Evolutionary conservation across 2,888 invertebrate species (phyloP).

Genomic region (Harpalus rubripes): DNA sequence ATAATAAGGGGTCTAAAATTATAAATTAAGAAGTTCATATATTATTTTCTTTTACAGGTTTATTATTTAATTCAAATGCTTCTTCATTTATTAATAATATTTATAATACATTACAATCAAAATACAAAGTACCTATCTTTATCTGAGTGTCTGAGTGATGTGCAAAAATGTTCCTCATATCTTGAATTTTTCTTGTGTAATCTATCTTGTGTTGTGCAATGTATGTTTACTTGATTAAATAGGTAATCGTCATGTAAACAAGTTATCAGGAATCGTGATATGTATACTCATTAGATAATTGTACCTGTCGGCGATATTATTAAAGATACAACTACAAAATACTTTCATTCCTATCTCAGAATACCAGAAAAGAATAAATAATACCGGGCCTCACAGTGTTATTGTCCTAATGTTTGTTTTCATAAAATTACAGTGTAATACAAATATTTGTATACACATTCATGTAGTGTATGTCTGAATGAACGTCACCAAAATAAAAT

Average conservation of each 20-base stretch:
- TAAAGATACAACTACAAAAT: not conserved
- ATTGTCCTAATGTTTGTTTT: not conserved
- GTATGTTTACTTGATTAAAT: constrained; percentile 16
- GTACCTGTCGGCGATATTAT: constrained; percentile 23
- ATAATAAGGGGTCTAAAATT: too few species aligned
- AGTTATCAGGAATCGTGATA: not conserved
- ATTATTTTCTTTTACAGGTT: too few species aligned
- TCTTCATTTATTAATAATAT: too few species aligned
- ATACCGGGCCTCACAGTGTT: not conserved
- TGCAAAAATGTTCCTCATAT: not conserved
- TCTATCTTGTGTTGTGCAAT: not conserved
- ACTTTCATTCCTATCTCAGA: not conserved
- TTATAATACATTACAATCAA: too few species aligned
- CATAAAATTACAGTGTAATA: not conserved
- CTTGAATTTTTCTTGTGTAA: not conserved
- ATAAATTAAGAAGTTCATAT: too few species aligned
- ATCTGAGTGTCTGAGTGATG: too few species aligned
- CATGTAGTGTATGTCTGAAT: not conserved
- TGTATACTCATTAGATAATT: not conserved
- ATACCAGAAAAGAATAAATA: not conserved
- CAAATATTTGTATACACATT: not conserved
- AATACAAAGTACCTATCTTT: too few species aligned
- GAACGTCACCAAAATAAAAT: constrained; percentile 18
- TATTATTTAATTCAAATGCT: too few species aligned
- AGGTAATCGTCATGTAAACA: constrained; percentile 25